Base-by-base conservation (phyloP, 92 coral and sea anemone species). In the Montipora capitata region DNA sequence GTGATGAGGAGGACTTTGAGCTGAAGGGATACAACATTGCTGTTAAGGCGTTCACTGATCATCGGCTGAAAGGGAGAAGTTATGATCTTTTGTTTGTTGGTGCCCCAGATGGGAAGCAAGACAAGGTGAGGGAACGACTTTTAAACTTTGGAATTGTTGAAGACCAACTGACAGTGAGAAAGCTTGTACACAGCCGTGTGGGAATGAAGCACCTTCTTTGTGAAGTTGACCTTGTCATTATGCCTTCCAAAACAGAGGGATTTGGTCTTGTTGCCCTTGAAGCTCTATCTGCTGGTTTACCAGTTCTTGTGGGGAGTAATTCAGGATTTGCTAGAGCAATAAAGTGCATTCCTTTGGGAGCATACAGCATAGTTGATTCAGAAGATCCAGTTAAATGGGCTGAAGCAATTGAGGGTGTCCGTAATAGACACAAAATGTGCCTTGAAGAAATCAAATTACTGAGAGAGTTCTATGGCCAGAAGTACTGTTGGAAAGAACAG, bases 251-350 rank as follows among this genome's bases (percentile, higher is more conserved):
- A 65, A 4, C 43, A 0, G 71, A 65, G 10, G 71, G 71, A 16
- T 65, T 65, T 65, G 71, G 71, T 0, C 71, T 65, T 0, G 71
- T 65, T 27, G 35, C 35, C 0, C 35, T 27, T 27, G 35, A 27
- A 27, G 35, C 35, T 1, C 35, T 27, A 27, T 27, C 35, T 27
- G 35, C 35, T 27, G 35, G 35, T 27, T 27, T 27, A 27, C 35
- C 35, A 27, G 35, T 27, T 65, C 70, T 65, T 0, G 70, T 65
- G 1, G 70, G 70, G 8, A 65, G 70, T 65, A 18, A 65, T 7
- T 65, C 70, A 5, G 70, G 70, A 65, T 16, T 65, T 65, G 70
- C 70, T 35, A 65, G 16, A 65, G 70, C 70, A 65, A 16, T 65
- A 65, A 35, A 65, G 70, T 7, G 16, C 38, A 38, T 65, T 11